These are phyloP conservation scores for Hypena proboscidalis DNA, from an alignment of 2,888 invertebrate genomes.

Conservation along the genomic window DNA sequence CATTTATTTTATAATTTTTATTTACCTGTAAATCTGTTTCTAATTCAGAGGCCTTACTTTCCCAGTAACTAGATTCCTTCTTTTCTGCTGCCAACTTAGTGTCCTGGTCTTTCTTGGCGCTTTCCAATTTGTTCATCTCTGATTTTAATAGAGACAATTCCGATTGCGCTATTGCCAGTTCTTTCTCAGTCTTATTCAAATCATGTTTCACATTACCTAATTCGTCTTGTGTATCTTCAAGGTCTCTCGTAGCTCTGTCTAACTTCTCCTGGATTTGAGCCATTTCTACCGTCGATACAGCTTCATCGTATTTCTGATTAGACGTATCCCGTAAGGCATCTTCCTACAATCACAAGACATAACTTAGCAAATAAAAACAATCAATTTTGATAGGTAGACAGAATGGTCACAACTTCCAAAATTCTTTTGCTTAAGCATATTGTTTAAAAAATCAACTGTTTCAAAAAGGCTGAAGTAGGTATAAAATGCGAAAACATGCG, in stretches of 20 bases:
- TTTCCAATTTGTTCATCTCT: conserved; percentile 72
- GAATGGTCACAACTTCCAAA: too few species aligned
- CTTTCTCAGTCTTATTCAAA: conserved; percentile 75
- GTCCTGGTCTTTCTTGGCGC: conserved; percentile 87
- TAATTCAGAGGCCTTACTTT: conserved; percentile 86
- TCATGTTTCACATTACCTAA: conserved; percentile 62
- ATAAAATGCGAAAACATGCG: conserved; percentile 19
- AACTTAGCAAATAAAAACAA: not conserved
- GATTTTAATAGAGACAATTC: conserved; percentile 75
- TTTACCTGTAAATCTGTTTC: conserved; percentile 86
- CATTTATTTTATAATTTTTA: conserved; percentile 6
- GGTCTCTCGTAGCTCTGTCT: conserved; percentile 61
- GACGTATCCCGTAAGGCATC: conserved; percentile 75
- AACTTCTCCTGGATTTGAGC: conserved; percentile 79
- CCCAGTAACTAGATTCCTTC: conserved; percentile 87
- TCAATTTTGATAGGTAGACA: too few species aligned
- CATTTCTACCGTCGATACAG: conserved; percentile 79
- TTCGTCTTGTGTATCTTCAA: conserved; percentile 71
- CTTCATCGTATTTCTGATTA: conserved; percentile 77
- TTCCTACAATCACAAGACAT: conserved; percentile 56
- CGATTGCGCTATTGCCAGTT: conserved; percentile 66
- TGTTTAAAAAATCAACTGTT: too few species aligned
- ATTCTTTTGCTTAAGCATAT: too few species aligned
- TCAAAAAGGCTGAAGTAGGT: conserved; percentile 6
- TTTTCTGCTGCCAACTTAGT: conserved; percentile 85